Percentiles rank a stretch among this genome's conserved stretches.
These are phyloP conservation scores for Julus scanicus DNA, from an alignment of 2,888 invertebrate species.

Conservation along the genomic window DNA sequence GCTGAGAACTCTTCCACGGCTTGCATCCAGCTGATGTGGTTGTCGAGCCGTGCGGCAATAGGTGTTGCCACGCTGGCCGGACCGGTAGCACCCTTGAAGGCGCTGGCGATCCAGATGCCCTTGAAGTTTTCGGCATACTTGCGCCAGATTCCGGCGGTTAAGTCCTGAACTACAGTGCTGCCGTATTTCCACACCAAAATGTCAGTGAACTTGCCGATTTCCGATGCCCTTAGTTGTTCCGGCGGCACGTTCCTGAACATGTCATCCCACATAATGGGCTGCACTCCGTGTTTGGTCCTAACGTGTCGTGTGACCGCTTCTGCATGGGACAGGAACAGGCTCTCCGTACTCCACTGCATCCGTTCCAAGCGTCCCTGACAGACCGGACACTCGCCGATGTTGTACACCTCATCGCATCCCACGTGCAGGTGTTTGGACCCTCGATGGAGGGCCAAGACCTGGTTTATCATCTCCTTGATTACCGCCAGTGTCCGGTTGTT, in stretches of 20 bases:
- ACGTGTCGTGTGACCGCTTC: conserved; percentile 69
- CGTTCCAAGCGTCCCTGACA: conserved; percentile 68
- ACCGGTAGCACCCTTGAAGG: conserved; percentile 88
- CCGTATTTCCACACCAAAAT: conserved; percentile 80
- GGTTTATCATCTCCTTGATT: conserved; percentile 77
- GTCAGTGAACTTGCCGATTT: conserved; percentile 70
- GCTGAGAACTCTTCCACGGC: conserved; percentile 69
- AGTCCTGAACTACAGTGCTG: conserved; percentile 63
- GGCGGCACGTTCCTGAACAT: conserved; percentile 75
- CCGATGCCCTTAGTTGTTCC: conserved; percentile 67
- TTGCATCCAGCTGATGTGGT: conserved; percentile 79
- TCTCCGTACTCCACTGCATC: conserved; percentile 66
- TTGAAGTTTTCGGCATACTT: conserved; percentile 76
- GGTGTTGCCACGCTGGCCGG: conserved; percentile 77
- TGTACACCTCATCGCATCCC: conserved; percentile 82
- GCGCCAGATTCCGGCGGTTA: conserved; percentile 68
- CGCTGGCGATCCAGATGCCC: conserved; percentile 82
- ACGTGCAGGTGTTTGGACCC: conserved; percentile 77
- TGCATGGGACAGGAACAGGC: conserved; percentile 76
- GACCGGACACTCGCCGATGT: conserved; percentile 68
- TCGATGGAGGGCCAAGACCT: conserved; percentile 77
- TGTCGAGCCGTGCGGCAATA: conserved; percentile 75
- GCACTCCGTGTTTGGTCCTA: conserved; percentile 67
- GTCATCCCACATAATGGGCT: conserved; percentile 84
- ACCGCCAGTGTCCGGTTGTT: conserved; percentile 71